phyloP scores from a whole-genome alignment of 1,140 invertebrate species.

The Pentalonia nigronervosa region DNA sequence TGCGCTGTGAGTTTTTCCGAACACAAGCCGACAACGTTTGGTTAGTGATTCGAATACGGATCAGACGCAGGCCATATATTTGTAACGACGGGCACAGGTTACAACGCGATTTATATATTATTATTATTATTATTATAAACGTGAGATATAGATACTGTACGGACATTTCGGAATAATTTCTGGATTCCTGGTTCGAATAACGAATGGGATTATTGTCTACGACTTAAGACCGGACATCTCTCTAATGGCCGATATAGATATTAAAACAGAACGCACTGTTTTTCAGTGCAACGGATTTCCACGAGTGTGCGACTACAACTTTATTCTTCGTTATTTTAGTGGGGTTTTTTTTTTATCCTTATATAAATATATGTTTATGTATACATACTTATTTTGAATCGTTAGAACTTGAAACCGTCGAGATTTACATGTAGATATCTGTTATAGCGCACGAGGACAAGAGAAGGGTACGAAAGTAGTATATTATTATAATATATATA shows the following conservation, averaged over 20 bases:
- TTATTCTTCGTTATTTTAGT: background rate
- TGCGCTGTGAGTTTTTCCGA: too few species aligned
- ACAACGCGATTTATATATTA: background rate
- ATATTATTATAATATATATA: background rate
- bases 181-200: background rate
- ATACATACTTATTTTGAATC: background rate
- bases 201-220: background rate
- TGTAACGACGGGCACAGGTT: too few species aligned
- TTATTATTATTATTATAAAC: background rate
- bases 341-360: background rate
- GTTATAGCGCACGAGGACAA: background rate
- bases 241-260: background rate
- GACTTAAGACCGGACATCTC: background rate
- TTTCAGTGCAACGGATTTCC: background rate
- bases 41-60: background rate
- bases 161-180: background rate
- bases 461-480: background rate
- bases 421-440: conserved; percentile 40
- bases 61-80: background rate
- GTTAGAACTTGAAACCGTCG: background rate
- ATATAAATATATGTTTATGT: background rate
- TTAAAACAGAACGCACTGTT: background rate
- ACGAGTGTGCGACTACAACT: background rate
- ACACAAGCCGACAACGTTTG: too few species aligned
- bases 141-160: background rate